Base-by-base conservation (phyloP, 2,113 vertebrate genomes). In the Bothrops jararaca region DNA sequence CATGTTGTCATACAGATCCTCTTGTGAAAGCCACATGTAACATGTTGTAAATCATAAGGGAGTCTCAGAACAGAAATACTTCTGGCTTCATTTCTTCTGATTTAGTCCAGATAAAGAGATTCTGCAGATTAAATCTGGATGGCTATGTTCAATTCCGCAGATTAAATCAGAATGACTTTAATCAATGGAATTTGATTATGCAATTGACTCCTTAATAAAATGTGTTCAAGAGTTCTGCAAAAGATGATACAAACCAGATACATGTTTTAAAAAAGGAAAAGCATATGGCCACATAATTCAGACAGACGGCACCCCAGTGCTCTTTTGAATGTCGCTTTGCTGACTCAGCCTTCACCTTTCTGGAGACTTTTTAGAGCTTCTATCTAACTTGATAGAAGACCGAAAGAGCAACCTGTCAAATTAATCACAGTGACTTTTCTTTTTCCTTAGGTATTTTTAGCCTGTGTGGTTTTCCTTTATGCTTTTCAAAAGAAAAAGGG, bases 391-490 rank as follows among this genome's bases (percentile, higher is more conserved):
- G 80, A 89, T 88, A 3, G 10, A 58, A 29, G 0, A 54, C 85
- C 92, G 87, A 54, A 45, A 29, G 90, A 74, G 34, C 57, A 64
- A 57, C 3, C 88, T 53, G 57, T 26, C 39, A 52, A 7, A 56
- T 5, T n/a, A 39, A 0, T 42, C 54, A 34, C 52, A 20, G 45
- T 94, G 88, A n/a, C 74, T 53, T 91, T 90, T 0, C 94, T 54
- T 94, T 93, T 85, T 89, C 91, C 69, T 53, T 54, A 88, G 64
- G 24, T 85, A 92, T 2, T 93, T 95, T 96, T 93, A 22, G 69
- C 53, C 26, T 94, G 42, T 58, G 64, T 90, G 89, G 53, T 89
- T 50, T 58, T 60, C 64, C 53, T 93, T 89, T 91, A 88, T 24
- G 45, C 88, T 92, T 94, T 93, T 86, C 91, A 93, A 95, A 0